These are phyloP conservation scores for Spilosoma lubricipeda DNA, from an alignment of 2,888 invertebrate genomes.

Conservation along the genomic window DNA sequence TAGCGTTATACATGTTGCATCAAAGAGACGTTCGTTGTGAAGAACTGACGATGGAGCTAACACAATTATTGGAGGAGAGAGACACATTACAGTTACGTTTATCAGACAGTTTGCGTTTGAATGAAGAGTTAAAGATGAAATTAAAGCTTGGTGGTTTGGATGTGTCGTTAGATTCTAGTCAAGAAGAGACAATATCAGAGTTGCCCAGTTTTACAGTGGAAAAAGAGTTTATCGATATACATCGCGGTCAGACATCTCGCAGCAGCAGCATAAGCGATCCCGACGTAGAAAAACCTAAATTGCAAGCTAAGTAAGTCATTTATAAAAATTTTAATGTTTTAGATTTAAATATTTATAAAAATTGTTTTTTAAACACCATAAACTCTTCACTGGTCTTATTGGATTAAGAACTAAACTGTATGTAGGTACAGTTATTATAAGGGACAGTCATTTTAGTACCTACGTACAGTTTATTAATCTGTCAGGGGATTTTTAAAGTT, in stretches of 20 bases:
- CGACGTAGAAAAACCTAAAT: constrained; percentile 77
- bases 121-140: constrained; percentile 85
- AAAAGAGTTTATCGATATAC: constrained; percentile 73
- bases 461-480: no score
- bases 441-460: no score
- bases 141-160: constrained; percentile 65
- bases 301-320: constrained; percentile 80
- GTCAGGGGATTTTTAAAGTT: not conserved
- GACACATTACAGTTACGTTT: constrained; percentile 93
- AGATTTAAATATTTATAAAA: not conserved
- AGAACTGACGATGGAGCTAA: constrained; percentile 94
- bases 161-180: constrained; percentile 61
- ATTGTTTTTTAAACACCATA: no score
- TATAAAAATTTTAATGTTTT: not conserved
- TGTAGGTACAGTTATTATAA: not conserved
- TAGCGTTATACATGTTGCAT: constrained; percentile 94
- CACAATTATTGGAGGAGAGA: constrained; percentile 93
- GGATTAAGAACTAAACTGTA: not conserved
- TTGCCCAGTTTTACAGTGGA: constrained; percentile 67
- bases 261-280: constrained; percentile 78
- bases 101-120: constrained; percentile 92
- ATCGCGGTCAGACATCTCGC: constrained; percentile 73
- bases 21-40: constrained; percentile 95
- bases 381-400: not conserved
- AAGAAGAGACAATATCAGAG: constrained; percentile 69